phyloP scores from a whole-genome alignment of 2,113 vertebrate genomes.

The Sitta europaea region DNA sequence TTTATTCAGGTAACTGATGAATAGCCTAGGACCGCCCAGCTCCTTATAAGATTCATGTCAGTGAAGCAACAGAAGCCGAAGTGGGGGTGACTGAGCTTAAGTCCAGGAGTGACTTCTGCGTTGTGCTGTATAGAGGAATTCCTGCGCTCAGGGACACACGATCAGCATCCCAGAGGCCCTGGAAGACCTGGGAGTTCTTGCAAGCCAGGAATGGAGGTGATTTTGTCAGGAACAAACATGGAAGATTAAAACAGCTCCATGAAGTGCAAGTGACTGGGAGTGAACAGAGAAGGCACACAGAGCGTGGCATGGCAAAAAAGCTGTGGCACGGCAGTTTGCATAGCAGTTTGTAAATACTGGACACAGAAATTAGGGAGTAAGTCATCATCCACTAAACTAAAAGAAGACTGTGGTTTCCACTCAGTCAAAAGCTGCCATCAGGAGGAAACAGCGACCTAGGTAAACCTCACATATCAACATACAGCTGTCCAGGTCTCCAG shows the following conservation, averaged over 20 bases:
- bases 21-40: background rate
- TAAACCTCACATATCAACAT: background rate
- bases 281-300: background rate
- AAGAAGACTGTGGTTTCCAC: background rate
- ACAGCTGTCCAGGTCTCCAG: background rate
- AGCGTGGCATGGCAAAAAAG: background rate
- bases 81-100: background rate
- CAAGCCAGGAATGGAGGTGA: background rate
- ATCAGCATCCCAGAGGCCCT: background rate
- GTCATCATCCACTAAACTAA: background rate
- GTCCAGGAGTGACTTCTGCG: background rate
- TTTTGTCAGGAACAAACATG: background rate
- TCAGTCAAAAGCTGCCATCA: background rate
- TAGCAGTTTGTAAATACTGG: accelerated
- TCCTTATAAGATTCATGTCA: background rate
- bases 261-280: background rate
- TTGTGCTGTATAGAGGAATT: background rate
- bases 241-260: background rate
- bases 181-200: too few relatives aligned
- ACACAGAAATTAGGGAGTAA: background rate
- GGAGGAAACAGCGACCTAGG: background rate
- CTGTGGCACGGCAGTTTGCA: accelerated
- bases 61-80: background rate
- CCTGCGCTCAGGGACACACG: background rate
- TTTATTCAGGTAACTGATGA: background rate